Evolutionary conservation across 2,888 invertebrate genomes (phyloP).

Genomic region (Creontiades dilutus): DNA sequence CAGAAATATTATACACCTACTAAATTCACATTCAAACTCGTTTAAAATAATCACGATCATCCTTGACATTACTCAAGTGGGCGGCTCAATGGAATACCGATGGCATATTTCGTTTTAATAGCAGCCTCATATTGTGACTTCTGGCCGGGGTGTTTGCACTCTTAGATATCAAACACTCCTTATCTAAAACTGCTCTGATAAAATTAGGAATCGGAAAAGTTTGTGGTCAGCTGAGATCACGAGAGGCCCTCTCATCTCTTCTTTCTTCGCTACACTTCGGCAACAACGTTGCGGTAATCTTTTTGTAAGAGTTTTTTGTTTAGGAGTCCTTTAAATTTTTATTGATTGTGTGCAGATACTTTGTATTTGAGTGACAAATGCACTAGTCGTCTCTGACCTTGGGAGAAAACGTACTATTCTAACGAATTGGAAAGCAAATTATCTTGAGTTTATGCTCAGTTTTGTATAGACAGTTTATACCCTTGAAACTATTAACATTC

Average conservation of each 20-base stretch:
- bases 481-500: too few species aligned
- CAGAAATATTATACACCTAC: too few species aligned
- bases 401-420: too few species aligned
- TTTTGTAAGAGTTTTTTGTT: not conserved
- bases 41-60: not conserved
- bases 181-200: conserved; percentile 23
- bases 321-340: too few species aligned
- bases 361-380: too few species aligned
- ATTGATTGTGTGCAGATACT: too few species aligned
- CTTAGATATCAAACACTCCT: not conserved
- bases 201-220: conserved; percentile 32
- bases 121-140: not conserved
- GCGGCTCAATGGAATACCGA: not conserved
- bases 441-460: too few species aligned
- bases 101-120: conserved; percentile 11
- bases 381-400: too few species aligned
- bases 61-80: not conserved
- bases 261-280: not conserved
- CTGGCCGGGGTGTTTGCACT: conserved; percentile 15
- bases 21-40: too few species aligned
- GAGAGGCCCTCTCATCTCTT: conserved; percentile 4
- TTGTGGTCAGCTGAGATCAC: conserved; percentile 25
- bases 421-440: too few species aligned
- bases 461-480: too few species aligned
- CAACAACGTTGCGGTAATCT: not conserved